A percentile compares a stretch with the other conserved stretches of the same genome.
These are phyloP conservation scores for Meloidogyne chitwoodi DNA, from an alignment of 1,140 invertebrate species.

Conservation along the genomic window DNA sequence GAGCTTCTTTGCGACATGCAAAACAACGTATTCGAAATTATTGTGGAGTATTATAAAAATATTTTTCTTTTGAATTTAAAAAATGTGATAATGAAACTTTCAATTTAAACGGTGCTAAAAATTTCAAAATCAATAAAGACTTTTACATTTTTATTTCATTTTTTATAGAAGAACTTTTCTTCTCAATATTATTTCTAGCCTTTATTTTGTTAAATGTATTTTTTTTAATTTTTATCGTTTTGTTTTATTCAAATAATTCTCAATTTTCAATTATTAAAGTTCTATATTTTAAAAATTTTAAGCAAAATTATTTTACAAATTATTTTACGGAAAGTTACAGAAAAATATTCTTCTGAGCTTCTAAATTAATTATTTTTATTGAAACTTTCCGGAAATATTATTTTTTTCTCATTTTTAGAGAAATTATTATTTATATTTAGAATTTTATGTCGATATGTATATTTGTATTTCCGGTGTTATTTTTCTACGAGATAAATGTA, in stretches of 20 bases:
- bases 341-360: neutral
- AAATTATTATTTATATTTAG: neutral
- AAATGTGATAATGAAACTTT: neutral
- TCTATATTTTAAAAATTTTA: too few relatives aligned
- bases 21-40: constrained; percentile 35
- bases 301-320: too few relatives aligned
- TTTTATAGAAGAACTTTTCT: too few relatives aligned
- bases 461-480: neutral
- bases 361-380: neutral
- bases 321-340: neutral
- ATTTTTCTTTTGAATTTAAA: neutral
- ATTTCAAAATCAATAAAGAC: neutral
- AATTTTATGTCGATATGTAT: neutral
- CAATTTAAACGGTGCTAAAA: neutral
- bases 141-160: neutral
- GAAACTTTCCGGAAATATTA: neutral
- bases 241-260: too few relatives aligned
- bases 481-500: neutral
- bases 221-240: too few relatives aligned
- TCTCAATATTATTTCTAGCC: too few relatives aligned
- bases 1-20: constrained; percentile 19
- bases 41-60: constrained; percentile 31
- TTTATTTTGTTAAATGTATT: too few relatives aligned
- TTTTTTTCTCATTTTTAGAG: neutral
- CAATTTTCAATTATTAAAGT: too few relatives aligned